A percentile compares a stretch with the other conserved stretches of the same genome.
Conservation (phyloP, 2,113 vertebrate species). For the Mandrillus leucophaeus region DNA sequence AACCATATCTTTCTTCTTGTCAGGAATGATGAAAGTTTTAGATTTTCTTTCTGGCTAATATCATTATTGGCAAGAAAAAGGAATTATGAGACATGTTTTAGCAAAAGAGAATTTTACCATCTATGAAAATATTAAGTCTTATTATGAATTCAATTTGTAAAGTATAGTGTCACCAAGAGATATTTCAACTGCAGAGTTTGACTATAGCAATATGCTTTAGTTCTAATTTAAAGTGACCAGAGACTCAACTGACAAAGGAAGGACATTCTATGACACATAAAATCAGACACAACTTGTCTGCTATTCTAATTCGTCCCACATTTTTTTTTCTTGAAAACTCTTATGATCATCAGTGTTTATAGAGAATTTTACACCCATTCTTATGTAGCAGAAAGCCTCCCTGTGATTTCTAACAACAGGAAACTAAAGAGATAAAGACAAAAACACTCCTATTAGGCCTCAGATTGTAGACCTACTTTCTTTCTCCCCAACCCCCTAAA, state of each 20-base stretch:
- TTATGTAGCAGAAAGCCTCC: neutral
- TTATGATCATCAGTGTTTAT: neutral
- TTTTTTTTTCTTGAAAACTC: constrained; percentile 45
- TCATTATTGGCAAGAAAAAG: constrained; percentile 53
- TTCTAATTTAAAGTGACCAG: constrained; percentile 53
- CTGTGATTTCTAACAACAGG: neutral
- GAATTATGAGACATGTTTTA: constrained; percentile 57
- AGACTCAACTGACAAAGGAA: neutral
- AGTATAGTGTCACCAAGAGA: constrained; percentile 56
- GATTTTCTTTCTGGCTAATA: constrained; percentile 52
- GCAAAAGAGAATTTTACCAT: constrained; percentile 30
- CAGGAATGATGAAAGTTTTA: constrained; percentile 55
- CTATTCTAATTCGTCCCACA: neutral
- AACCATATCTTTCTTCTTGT: neutral
- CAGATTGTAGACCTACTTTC: neutral
- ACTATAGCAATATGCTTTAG: neutral
- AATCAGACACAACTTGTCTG: neutral
- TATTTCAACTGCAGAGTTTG: constrained; percentile 47
- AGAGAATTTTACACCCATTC: neutral
- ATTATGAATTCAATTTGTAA: constrained; percentile 68
- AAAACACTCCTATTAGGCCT: constrained; percentile 1
- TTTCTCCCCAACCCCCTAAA: constrained; percentile 34
- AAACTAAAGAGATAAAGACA: neutral
- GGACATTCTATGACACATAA: neutral
- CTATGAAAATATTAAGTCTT: constrained; percentile 67